Evolutionary conservation across 1,140 invertebrate species (phyloP).

Genomic region (Solenopsis fugax): DNA sequence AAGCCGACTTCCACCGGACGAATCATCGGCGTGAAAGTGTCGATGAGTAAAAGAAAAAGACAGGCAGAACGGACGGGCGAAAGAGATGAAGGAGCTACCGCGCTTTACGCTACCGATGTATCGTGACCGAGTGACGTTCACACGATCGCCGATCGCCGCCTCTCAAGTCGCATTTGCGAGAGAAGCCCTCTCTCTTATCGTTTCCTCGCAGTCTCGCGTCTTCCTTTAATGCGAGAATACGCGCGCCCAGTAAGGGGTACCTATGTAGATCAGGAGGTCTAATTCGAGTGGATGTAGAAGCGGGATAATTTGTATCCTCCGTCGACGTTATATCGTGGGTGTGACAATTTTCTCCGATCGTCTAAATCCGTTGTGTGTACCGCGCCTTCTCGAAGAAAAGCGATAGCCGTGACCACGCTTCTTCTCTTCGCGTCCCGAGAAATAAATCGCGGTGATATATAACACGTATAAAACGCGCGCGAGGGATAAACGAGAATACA

Average conservation of each 20-base stretch:
- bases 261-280: constrained; percentile 69
- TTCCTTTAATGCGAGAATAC: background rate
- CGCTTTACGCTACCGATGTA: constrained; percentile 22
- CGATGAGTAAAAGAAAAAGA: constrained; percentile 1
- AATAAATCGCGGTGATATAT: constrained; percentile 53
- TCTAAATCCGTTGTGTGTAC: background rate
- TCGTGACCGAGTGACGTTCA: background rate
- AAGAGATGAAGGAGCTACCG: constrained; percentile 19
- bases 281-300: background rate
- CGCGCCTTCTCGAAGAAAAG: background rate
- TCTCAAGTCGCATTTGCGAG: constrained; percentile 18
- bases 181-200: background rate
- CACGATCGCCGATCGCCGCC: constrained; percentile 22
- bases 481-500: constrained; percentile 58
- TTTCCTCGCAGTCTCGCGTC: background rate
- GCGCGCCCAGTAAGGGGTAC: no score
- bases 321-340: constrained; percentile 31
- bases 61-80: background rate
- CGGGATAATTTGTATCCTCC: constrained; percentile 36
- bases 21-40: constrained; percentile 65
- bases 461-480: background rate
- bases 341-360: constrained; percentile 50
- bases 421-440: background rate
- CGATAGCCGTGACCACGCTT: background rate
- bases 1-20: constrained; percentile 1